Base-by-base conservation (phyloP, 1,140 invertebrate genomes). In the Bombus haemorrhoidalis region DNA sequence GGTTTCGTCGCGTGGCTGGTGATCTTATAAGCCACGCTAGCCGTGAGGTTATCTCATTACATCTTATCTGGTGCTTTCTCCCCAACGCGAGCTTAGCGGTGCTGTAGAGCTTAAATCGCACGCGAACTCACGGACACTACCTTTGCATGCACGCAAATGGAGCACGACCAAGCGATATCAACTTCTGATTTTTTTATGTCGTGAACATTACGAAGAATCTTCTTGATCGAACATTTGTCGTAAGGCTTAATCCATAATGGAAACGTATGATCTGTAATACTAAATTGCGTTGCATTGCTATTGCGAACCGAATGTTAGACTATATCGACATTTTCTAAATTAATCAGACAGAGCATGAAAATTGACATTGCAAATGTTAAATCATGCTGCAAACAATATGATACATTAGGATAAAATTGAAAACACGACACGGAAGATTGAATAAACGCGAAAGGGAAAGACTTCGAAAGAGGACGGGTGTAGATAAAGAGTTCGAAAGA, bases 1-100 rank as follows among this genome's bases (percentile, higher is more conserved):
- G 94, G 94, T 95, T 94, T 95, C 94, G 93, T 95, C 93, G 94
- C 94, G 93, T 95, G 94, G 94, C 89, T 85, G 91, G 90, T 94
- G 93, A 95, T 94, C 94, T 94, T 93, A 94, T 95, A 94, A 95
- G 92, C 93, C 89, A 75, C 87, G 37, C 85, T 73, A 89, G 59
- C 81, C 83, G 87, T 87, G 92, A 93, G 93, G 93, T 95, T 94
- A 94, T 94, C 93, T 94, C 93, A 95, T 95, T 95, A 95, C 90
- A 89, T 92, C 91, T 94, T 93, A 94, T 94, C 94, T 94, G 90
- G 86, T 93, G 92, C 93, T 95, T 93, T 93, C 91, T 90, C 91
- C 89, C 91, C 89, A 88, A 91, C 91, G 89, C 91, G 87, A 88
- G 91, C 91, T 91, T 90, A 91, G 75, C 83, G 62, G 57, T 74